Conservation (phyloP, 2,113 vertebrate species). For the Ageneiosus marmoratus region DNA sequence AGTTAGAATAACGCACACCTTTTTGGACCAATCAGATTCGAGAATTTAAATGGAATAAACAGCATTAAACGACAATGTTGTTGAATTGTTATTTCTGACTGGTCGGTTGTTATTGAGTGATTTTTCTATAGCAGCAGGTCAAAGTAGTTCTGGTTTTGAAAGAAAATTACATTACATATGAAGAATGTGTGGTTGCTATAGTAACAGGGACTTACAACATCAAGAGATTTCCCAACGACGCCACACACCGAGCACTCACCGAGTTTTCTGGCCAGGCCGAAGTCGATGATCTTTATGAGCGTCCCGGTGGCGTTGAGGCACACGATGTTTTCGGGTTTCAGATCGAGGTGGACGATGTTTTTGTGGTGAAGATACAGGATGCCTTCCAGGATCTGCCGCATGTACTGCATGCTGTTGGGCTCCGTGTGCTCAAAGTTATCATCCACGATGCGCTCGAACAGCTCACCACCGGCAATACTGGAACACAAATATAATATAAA, state of each 20-base stretch:
- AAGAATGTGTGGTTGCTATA: too few species aligned
- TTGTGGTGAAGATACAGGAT: slow-evolving; percentile 80
- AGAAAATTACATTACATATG: too few species aligned
- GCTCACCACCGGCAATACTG: slow-evolving; percentile 83
- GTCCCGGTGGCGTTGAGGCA: slow-evolving; percentile 75
- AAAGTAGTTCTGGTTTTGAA: too few species aligned
- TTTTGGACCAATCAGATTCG: not conserved
- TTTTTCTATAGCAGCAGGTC: too few species aligned
- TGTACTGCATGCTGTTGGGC: slow-evolving; percentile 78
- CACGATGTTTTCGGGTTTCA: slow-evolving; percentile 88
- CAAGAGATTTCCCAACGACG: not conserved
- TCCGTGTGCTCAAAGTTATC: slow-evolving; percentile 86
- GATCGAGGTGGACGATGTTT: slow-evolving; percentile 80
- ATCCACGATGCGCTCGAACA: slow-evolving; percentile 81
- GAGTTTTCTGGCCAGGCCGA: slow-evolving; percentile 79
- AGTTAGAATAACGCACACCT: too few species aligned
- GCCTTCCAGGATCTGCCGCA: slow-evolving; percentile 85
- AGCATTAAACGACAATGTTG: too few species aligned
- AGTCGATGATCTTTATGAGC: slow-evolving; percentile 84
- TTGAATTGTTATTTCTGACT: not conserved
- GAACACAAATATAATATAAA: not conserved
- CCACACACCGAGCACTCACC: slow-evolving; percentile 67
- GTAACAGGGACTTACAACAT: too few species aligned
- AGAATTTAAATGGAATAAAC: too few species aligned
- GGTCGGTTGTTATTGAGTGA: not conserved